Evolutionary conservation across 1,140 invertebrate species (phyloP).

Genomic region (Aphis craccivora): DNA sequence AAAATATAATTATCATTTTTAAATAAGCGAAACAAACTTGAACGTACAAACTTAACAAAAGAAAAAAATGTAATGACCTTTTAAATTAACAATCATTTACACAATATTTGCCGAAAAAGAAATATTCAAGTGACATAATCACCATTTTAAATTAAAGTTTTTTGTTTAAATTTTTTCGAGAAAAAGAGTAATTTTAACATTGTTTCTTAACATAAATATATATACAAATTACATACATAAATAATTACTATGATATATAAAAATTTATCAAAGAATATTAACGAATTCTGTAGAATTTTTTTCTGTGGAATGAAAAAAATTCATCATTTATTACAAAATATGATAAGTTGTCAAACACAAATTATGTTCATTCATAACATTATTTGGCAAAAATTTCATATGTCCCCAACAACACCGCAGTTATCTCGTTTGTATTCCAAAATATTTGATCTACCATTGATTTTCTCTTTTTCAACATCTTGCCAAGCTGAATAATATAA

Average conservation of each 20-base stretch:
- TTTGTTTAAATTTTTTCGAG: constrained; percentile 42
- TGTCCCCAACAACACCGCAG: constrained; percentile 31
- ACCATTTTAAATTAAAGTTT: constrained; percentile 32
- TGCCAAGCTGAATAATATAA: constrained; percentile 48
- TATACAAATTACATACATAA: constrained; percentile 55
- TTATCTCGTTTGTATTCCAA: constrained; percentile 53
- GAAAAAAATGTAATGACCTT: constrained; percentile 57
- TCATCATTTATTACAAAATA: constrained; percentile 46
- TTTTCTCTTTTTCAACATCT: constrained; percentile 56
- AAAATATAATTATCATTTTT: constrained; percentile 56
- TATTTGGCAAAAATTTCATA: constrained; percentile 49
- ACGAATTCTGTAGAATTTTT: constrained; percentile 52
- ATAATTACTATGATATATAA: constrained; percentile 57
- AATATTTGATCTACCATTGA: constrained; percentile 53
- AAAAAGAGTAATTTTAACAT: constrained; percentile 47
- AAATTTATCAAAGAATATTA: constrained; percentile 51
- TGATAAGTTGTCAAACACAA: constrained; percentile 49
- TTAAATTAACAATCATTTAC: constrained; percentile 57
- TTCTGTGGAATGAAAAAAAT: constrained; percentile 54
- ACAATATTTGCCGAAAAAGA: constrained; percentile 49
- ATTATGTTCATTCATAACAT: constrained; percentile 35
- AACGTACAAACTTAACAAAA: constrained; percentile 58
- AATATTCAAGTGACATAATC: constrained; percentile 36
- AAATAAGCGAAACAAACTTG: constrained; percentile 58
- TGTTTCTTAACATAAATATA: constrained; percentile 36